Conservation (phyloP, 2,113 vertebrate genomes). For the Catharus fuscescens region DNA sequence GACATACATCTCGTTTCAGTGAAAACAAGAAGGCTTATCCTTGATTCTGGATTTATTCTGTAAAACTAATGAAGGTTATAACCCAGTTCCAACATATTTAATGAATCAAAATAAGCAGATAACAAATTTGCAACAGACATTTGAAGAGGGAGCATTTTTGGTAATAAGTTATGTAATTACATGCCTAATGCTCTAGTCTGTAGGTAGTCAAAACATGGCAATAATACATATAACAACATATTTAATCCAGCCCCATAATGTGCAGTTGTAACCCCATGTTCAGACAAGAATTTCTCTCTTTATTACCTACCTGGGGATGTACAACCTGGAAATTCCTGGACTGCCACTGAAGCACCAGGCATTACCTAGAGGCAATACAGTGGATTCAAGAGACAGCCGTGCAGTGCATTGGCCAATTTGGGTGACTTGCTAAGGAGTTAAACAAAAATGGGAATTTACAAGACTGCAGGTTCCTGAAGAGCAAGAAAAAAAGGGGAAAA, state of each 20-base stretch:
- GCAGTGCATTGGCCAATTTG: rapidly evolving
- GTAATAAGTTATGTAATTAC: neutral
- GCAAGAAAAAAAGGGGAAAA: neutral
- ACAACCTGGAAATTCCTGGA: neutral
- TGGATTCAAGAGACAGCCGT: neutral
- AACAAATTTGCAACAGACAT: neutral
- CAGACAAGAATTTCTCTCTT: neutral
- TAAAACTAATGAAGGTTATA: neutral
- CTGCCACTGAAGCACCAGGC: neutral
- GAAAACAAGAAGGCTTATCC: neutral
- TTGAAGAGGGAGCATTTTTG: neutral
- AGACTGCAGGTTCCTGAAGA: neutral
- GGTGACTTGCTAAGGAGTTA: neutral
- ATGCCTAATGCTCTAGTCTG: neutral
- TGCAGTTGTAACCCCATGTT: neutral
- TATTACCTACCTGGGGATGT: neutral
- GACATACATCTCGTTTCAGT: neutral
- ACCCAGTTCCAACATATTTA: neutral
- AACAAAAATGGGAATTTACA: neutral
- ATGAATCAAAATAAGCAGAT: neutral
- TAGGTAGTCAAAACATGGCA: neutral
- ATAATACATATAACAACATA: neutral
- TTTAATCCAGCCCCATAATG: neutral
- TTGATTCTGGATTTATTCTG: neutral
- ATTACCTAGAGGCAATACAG: neutral